phyloP scores from a whole-genome alignment of 2,113 vertebrate genomes.

The Calidris pugnax region DNA sequence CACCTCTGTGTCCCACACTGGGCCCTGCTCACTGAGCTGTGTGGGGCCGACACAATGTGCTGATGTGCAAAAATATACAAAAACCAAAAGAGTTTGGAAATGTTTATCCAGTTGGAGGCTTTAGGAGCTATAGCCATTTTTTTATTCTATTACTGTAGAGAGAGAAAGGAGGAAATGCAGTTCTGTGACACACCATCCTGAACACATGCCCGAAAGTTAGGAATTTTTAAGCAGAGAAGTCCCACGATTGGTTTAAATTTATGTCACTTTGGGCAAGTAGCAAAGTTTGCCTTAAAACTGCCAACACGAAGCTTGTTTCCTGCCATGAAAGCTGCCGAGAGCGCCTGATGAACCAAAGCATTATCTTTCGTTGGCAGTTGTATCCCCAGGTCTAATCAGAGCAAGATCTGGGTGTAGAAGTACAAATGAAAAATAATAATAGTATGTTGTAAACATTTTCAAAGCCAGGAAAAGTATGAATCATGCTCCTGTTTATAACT shows the following conservation, averaged over 20 bases:
- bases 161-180: background rate
- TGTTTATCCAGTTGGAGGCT: background rate
- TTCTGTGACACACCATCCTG: background rate
- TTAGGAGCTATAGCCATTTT: background rate
- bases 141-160: background rate
- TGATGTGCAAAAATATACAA: background rate
- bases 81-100: background rate
- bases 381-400: background rate
- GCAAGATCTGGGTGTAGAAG: background rate
- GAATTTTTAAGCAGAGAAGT: background rate
- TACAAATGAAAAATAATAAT: background rate
- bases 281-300: background rate
- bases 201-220: background rate
- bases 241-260: background rate
- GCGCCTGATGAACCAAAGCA: background rate
- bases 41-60: background rate
- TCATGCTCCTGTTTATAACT: background rate
- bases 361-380: slow-evolving; percentile 6
- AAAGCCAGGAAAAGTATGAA: slow-evolving; percentile 12
- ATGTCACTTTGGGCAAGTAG: background rate
- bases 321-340: background rate
- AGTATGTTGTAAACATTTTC: background rate
- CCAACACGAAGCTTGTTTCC: background rate
- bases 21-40: background rate
- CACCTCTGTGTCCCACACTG: background rate